phyloP scores from a whole-genome alignment of 2,797 vertebrate species.

The Typhlichthys subterraneus region DNA sequence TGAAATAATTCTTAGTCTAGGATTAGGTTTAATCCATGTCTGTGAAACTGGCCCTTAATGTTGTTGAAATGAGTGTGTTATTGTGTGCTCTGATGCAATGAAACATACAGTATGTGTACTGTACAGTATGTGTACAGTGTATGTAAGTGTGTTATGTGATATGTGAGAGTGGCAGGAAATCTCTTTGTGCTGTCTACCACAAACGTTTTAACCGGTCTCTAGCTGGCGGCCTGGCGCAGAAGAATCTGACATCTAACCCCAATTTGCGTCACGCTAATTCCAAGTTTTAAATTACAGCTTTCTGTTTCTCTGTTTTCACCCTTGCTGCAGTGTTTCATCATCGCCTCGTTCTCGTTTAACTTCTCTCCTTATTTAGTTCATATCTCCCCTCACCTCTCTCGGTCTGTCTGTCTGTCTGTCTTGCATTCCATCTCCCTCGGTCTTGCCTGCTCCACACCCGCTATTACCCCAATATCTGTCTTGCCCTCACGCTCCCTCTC shows the following conservation, averaged over 20 bases:
- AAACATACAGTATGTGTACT: too few relatives aligned
- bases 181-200: conserved; percentile 23
- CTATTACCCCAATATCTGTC: conserved; percentile 2
- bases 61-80: too few relatives aligned
- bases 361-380: background rate
- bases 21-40: too few relatives aligned
- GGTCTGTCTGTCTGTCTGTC: conserved; percentile 5
- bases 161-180: conserved; percentile 12
- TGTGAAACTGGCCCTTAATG: too few relatives aligned
- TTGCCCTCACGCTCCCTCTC: conserved; percentile 9
- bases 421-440: conserved; percentile 12
- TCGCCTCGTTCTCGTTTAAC: conserved; percentile 2
- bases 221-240: conserved; percentile 30
- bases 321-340: conserved; percentile 5
- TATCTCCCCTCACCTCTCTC: background rate
- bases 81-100: too few relatives aligned
- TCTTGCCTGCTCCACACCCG: conserved; percentile 1
- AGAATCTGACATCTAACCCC: conserved; percentile 61
- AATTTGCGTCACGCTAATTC: conserved; percentile 67
- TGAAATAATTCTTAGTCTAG: too few relatives aligned
- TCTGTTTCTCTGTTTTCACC: conserved; percentile 9
- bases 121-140: background rate
- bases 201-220: conserved; percentile 14
- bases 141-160: conserved; percentile 9
- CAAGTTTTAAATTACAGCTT: conserved; percentile 59